Evolutionary conservation across 2,797 vertebrate species (phyloP).

Genomic region (Pseudotriccus pelzelni): DNA sequence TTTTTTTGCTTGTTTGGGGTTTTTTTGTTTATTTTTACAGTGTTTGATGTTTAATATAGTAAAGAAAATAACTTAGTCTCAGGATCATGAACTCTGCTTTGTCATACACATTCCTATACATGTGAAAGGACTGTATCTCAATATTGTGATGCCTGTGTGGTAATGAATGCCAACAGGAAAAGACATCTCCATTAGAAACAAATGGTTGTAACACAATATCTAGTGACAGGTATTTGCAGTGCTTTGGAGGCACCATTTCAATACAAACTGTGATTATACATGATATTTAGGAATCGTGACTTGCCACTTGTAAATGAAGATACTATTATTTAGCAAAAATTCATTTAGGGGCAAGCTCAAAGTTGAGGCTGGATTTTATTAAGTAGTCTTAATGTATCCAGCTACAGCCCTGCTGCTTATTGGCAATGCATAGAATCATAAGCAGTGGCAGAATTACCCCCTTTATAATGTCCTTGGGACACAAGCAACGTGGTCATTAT

Average conservation of each 20-base stretch:
- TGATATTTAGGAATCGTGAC: neutral
- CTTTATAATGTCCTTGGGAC: conserved; percentile 19
- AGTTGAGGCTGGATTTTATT: neutral
- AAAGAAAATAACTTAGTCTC: neutral
- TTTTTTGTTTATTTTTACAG: neutral
- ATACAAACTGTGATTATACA: neutral
- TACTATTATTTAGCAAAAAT: neutral
- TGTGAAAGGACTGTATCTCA: neutral
- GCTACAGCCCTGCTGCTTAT: neutral
- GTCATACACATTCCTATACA: neutral
- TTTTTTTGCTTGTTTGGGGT: neutral
- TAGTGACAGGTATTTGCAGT: neutral
- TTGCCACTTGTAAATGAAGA: neutral
- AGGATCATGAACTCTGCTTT: neutral
- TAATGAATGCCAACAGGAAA: conserved; percentile 17
- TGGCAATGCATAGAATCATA: neutral
- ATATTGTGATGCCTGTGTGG: neutral
- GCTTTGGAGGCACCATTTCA: neutral
- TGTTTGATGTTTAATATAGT: neutral
- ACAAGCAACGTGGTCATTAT: conserved; percentile 19
- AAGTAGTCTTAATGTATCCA: neutral
- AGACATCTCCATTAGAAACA: conserved; percentile 22
- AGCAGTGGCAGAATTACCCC: conserved; percentile 17
- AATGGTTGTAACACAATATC: neutral
- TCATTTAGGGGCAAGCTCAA: neutral